Percentiles rank a stretch among this genome's conserved stretches.
phyloP scores from a whole-genome alignment of 2,797 vertebrate species.

The Fringilla coelebs region DNA sequence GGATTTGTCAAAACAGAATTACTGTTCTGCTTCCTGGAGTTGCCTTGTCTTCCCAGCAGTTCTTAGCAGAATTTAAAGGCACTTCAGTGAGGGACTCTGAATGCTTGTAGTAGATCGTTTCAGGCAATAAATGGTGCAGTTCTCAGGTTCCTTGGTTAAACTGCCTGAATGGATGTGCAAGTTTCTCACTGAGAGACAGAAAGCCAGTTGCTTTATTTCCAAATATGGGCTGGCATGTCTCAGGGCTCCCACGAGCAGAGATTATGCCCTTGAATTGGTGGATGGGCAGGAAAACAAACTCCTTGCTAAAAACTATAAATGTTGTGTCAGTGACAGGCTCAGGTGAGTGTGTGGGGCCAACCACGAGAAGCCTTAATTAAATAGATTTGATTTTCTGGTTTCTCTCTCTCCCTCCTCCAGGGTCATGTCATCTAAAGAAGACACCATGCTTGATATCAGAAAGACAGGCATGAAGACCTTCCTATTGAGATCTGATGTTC shows the following conservation, averaged over 20 bases:
- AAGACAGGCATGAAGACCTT: conserved; percentile 46
- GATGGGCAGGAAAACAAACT: conserved; percentile 11
- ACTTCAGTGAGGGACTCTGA: background rate
- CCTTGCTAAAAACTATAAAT: background rate
- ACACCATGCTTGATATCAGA: conserved; percentile 17
- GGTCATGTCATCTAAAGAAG: conserved; percentile 34
- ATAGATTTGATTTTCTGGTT: background rate
- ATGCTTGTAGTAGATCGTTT: background rate
- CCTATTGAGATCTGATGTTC: conserved; percentile 40
- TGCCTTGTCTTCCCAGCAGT: background rate
- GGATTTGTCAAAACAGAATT: background rate
- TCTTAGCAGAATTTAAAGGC: background rate
- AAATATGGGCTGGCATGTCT: conserved; percentile 42
- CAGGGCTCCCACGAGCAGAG: background rate
- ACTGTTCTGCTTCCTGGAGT: background rate
- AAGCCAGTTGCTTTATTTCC: conserved; percentile 35
- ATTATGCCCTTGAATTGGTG: background rate
- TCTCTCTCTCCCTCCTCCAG: conserved; percentile 20
- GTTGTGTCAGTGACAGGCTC: background rate
- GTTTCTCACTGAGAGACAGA: background rate
- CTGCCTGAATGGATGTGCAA: background rate
- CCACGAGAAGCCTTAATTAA: background rate
- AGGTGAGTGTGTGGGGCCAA: background rate
- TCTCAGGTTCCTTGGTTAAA: background rate
- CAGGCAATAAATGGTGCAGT: background rate